These are phyloP conservation scores for Nomada ruficornis DNA, from an alignment of 2,888 invertebrate genomes.

Conservation along the genomic window DNA sequence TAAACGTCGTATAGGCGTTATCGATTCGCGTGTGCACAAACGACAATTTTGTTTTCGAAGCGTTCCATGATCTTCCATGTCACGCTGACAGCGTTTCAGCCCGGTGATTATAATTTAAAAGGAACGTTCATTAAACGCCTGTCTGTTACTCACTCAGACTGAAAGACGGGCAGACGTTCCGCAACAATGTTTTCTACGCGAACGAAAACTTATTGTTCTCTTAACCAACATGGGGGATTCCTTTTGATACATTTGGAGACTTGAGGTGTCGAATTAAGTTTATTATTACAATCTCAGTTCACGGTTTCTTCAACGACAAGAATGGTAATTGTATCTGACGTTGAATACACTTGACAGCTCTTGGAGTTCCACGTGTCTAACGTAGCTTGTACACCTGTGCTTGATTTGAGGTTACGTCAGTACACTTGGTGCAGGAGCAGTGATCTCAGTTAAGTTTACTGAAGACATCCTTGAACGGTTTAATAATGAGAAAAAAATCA, in stretches of 20 bases:
- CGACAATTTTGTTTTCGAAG: constrained; percentile 22
- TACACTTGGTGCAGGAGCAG: too few relatives aligned
- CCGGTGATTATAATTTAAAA: background rate
- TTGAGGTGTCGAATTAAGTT: background rate
- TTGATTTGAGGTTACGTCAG: constrained; percentile 10
- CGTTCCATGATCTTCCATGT: background rate
- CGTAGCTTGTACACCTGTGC: background rate
- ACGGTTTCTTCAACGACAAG: background rate
- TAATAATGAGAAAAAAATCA: too few relatives aligned
- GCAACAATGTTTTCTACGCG: too few relatives aligned
- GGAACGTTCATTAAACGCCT: too few relatives aligned
- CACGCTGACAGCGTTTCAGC: constrained; percentile 9
- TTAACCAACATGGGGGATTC: too few relatives aligned
- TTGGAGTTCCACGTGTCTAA: background rate
- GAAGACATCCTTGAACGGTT: too few relatives aligned
- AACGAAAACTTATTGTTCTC: too few relatives aligned
- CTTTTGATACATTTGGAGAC: too few relatives aligned
- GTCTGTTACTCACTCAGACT: too few relatives aligned
- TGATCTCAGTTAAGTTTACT: too few relatives aligned
- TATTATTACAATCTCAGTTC: background rate
- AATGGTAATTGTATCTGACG: constrained; percentile 15
- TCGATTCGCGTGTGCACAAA: constrained; percentile 9
- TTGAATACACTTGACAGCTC: constrained; percentile 1
- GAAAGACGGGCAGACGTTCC: too few relatives aligned
- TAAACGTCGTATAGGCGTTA: background rate